Evolutionary conservation across 2,888 invertebrate genomes (phyloP), one percentile per base, ranked within the genome.

Genomic region (Dermolepida albohirtum): DNA sequence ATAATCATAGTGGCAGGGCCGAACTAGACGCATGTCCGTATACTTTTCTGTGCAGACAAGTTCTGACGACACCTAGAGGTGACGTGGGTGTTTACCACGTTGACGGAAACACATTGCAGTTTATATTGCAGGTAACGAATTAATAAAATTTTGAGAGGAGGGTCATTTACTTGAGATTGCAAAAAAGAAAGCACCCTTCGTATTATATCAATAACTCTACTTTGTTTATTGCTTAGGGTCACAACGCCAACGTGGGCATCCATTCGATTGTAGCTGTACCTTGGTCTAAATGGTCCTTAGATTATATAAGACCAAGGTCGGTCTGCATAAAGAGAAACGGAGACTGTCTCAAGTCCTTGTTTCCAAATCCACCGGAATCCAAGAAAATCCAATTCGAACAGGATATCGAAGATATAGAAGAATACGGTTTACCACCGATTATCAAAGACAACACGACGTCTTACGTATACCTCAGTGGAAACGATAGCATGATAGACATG

Each of bases 191-290:
- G n/a, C n/a, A n/a, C n/a, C n/a, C n/a, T n/a, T n/a, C n/a, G n/a
- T n/a, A n/a, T n/a, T n/a, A 22, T 22, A 22, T 22, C 22, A 2
- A 4, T 22, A 22, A 22, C 22, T 2, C 22, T 2, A 22, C 4
- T 59, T 67, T 34, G 11, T 14, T 16, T n/a, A 50, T 34, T 11
- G 12, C 41, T 22, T 22, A 76, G 74, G 87, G 89, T 6, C 88
- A 89, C 17, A 84, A 87, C 1, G 87, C 90, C 0, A 86, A 90
- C 67, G 89, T 92, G 0, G 95, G 92, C 0, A 89, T 97, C 27
- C 92, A 93, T 73, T 93, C 93, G 0, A 86, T 97, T 0, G 89
- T 92, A 0, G 94, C 95, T 0, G 89, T 98, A 59, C 97, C 97
- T 0, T 87, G 89, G 52, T 86, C 90, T 0, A 87, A 92, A 11